Evolutionary conservation across 2,113 vertebrate genomes (phyloP).

Genomic region (Ammodytes dubius): DNA sequence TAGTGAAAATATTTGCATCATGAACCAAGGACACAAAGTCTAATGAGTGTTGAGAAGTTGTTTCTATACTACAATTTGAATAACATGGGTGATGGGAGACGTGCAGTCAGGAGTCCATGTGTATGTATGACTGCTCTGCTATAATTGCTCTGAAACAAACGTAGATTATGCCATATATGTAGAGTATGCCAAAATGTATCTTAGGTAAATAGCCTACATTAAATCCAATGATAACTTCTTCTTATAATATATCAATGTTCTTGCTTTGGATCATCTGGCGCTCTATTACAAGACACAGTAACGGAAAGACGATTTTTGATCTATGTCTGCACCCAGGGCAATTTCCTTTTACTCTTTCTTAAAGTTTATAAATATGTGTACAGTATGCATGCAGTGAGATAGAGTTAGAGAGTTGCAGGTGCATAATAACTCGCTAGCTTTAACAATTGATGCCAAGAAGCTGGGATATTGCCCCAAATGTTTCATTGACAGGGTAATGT

Average conservation of each 20-base stretch:
- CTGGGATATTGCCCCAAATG: conserved; percentile 41
- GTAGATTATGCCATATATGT: no score
- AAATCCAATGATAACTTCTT: background rate
- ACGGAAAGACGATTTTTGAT: conserved; percentile 2
- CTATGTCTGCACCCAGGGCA: background rate
- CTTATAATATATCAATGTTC: background rate
- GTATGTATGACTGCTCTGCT: background rate
- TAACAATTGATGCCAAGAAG: conserved; percentile 19
- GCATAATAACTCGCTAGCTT: background rate
- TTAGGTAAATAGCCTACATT: background rate
- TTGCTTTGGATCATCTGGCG: background rate
- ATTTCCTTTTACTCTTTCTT: background rate
- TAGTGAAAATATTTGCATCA: background rate
- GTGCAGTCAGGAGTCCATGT: background rate
- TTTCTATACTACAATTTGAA: background rate
- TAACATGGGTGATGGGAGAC: background rate
- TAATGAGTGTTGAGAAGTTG: background rate
- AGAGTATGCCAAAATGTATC: background rate
- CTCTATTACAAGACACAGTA: background rate
- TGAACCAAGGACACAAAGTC: background rate
- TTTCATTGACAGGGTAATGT: conserved; percentile 56
- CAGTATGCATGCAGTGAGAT: background rate
- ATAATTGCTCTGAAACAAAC: background rate
- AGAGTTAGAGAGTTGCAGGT: background rate
- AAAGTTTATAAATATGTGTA: background rate